A percentile compares a stretch with the other conserved stretches of the same genome.
Evolutionary conservation across 2,113 vertebrate genomes (phyloP).

Genomic region (Anthoscopus minutus): DNA sequence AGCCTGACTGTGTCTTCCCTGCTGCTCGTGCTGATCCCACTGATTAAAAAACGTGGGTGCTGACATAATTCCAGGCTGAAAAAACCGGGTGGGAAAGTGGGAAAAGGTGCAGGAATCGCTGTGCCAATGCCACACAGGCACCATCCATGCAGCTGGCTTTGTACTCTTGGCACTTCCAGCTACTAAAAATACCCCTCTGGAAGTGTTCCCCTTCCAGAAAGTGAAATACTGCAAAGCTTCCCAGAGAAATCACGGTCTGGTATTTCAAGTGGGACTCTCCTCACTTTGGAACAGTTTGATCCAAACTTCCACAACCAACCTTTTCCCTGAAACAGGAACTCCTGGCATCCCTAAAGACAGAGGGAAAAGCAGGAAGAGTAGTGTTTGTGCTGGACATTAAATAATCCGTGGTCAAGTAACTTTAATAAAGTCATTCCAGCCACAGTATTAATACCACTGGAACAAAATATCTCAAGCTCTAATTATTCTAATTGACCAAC

Average conservation of each 20-base stretch:
- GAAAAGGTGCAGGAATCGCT: neutral
- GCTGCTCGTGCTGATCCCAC: neutral
- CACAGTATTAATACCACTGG: neutral
- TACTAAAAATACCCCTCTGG: neutral
- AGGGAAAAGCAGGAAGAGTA: neutral
- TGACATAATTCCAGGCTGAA: neutral
- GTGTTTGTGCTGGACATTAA: neutral
- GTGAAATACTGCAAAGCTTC: neutral
- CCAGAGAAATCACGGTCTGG: neutral
- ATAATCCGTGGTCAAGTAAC: neutral
- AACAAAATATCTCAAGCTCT: neutral
- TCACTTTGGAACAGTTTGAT: neutral
- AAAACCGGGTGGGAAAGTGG: fast-evolving
- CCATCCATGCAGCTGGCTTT: neutral
- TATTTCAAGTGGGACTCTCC: too few species aligned
- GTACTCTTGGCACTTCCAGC: neutral
- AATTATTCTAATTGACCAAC: neutral
- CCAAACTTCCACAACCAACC: neutral
- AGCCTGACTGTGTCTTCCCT: neutral
- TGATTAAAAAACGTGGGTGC: neutral
- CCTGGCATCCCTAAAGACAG: neutral
- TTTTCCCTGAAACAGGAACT: neutral
- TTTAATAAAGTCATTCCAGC: neutral
- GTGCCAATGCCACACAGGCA: neutral
- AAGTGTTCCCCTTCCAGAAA: neutral